These are phyloP conservation scores for Telmatochromis sp. DNA, from an alignment of 2,113 vertebrate species.

Conservation along the genomic window DNA sequence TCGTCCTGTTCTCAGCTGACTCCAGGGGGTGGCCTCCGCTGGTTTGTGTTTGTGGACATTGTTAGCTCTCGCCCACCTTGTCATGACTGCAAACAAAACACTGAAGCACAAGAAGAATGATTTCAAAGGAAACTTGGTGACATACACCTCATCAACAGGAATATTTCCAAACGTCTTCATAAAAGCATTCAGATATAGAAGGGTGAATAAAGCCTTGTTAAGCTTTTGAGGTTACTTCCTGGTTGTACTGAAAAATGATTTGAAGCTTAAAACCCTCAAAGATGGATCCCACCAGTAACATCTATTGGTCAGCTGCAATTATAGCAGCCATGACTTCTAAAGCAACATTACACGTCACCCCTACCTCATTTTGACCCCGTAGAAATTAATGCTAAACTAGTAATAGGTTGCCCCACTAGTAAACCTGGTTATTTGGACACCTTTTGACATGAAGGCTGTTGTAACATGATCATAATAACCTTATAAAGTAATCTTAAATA, in stretches of 20 bases:
- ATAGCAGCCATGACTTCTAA: background rate
- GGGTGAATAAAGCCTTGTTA: background rate
- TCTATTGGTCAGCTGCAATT: background rate
- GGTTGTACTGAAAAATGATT: background rate
- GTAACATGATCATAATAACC: background rate
- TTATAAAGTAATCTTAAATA: background rate
- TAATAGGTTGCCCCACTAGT: background rate
- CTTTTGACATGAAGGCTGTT: background rate
- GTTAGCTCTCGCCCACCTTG: constrained; percentile 82
- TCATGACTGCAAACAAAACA: constrained; percentile 70
- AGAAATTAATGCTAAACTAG: background rate
- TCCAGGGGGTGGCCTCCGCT: constrained; percentile 83
- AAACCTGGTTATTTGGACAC: background rate
- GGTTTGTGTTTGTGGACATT: constrained; percentile 68
- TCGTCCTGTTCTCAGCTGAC: constrained; percentile 56
- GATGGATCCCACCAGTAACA: background rate
- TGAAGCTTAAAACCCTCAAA: background rate
- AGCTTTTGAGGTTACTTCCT: background rate
- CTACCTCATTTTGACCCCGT: background rate
- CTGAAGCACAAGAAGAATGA: background rate
- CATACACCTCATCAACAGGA: background rate
- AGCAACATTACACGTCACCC: background rate
- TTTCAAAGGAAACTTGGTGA: background rate
- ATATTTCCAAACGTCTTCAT: background rate
- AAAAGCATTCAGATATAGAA: background rate